Percentiles rank a stretch among this genome's conserved stretches.
Evolutionary conservation across 2,888 invertebrate species (phyloP).

Genomic region (Lasioglossum lativentre): DNA sequence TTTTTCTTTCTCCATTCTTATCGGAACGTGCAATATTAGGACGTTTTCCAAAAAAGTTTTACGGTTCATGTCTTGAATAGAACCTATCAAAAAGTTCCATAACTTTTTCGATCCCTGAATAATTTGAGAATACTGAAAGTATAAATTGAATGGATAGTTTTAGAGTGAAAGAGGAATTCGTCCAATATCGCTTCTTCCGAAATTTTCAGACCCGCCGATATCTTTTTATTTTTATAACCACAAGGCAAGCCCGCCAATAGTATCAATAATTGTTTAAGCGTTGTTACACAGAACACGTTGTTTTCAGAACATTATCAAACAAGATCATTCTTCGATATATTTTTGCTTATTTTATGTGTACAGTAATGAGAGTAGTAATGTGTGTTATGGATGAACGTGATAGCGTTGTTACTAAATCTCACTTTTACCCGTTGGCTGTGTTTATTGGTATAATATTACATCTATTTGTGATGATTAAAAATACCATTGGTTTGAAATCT

Average conservation of each 20-base stretch:
- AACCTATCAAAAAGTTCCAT: neutral
- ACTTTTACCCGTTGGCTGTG: neutral
- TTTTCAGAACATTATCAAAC: too few relatives aligned
- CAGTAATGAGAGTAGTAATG: neutral
- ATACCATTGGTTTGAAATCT: neutral
- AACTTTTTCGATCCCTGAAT: neutral
- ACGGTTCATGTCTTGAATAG: neutral
- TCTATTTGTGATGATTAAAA: neutral
- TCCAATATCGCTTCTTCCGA: neutral
- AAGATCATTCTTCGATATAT: neutral
- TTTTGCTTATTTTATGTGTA: neutral
- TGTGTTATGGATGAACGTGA: neutral
- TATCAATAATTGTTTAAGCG: neutral
- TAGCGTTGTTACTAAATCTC: neutral
- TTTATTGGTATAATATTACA: neutral
- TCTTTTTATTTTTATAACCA: neutral
- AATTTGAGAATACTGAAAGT: neutral
- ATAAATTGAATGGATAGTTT: neutral
- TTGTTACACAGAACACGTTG: too few relatives aligned
- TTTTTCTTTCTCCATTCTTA: neutral
- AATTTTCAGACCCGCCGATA: neutral
- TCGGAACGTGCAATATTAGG: neutral
- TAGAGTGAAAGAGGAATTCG: too few relatives aligned
- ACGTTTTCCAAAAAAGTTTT: neutral
- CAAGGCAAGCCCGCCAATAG: neutral